Evolutionary conservation across 2,797 vertebrate species (phyloP).

Genomic region (Novumbra hubbsi): DNA sequence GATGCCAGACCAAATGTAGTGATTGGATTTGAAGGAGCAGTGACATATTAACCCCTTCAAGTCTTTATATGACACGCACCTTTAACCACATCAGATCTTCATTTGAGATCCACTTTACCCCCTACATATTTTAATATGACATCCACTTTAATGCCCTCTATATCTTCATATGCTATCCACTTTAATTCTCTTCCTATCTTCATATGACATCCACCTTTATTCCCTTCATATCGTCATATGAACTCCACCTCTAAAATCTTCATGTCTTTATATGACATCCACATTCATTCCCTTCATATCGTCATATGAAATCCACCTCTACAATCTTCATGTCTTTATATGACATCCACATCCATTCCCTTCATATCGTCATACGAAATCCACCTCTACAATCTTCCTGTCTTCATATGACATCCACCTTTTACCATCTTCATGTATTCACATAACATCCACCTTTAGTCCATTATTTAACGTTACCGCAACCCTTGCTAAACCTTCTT

Average conservation of each 20-base stretch:
- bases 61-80: slow-evolving; percentile 14
- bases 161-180: too few relatives aligned
- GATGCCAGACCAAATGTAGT: background rate
- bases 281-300: too few relatives aligned
- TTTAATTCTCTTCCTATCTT: too few relatives aligned
- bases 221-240: too few relatives aligned
- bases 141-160: too few relatives aligned
- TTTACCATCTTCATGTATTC: slow-evolving; percentile 26
- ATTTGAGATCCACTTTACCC: slow-evolving; percentile 24
- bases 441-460: slow-evolving; percentile 28
- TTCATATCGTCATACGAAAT: too few relatives aligned
- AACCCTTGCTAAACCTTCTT: background rate
- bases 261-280: background rate
- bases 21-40: too few relatives aligned
- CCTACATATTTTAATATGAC: background rate
- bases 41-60: slow-evolving; percentile 21
- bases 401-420: background rate
- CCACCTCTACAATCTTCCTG: too few relatives aligned
- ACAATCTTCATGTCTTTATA: slow-evolving; percentile 29
- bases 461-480: background rate
- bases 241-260: too few relatives aligned
- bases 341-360: slow-evolving; percentile 25
- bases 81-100: slow-evolving; percentile 27
- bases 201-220: too few relatives aligned
- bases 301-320: background rate